A percentile compares a stretch with the other conserved stretches of the same genome.
These are phyloP conservation scores for Illadopsis cleaveri DNA, from an alignment of 2,113 vertebrate species.

Conservation along the genomic window DNA sequence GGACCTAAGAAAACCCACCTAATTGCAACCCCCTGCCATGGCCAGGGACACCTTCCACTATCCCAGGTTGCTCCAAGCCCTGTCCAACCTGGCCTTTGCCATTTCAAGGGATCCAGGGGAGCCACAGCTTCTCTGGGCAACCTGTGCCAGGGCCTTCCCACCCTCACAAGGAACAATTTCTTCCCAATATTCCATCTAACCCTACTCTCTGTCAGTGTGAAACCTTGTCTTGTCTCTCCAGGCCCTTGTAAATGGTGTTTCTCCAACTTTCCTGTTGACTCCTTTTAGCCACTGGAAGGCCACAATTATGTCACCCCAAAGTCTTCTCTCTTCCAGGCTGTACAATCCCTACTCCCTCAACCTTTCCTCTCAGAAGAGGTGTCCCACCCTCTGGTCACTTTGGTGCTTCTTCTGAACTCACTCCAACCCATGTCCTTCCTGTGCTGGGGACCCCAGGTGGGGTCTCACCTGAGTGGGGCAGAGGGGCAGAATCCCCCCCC, in stretches of 20 bases:
- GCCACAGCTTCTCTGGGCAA: background rate
- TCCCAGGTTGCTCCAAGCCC: background rate
- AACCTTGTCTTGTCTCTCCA: background rate
- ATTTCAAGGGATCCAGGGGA: background rate
- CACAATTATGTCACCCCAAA: background rate
- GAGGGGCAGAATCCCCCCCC: background rate
- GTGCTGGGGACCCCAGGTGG: background rate
- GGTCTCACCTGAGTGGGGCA: background rate
- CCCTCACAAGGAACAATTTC: rapidly evolving
- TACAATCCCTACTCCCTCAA: background rate
- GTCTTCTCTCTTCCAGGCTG: background rate
- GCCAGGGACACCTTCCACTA: background rate
- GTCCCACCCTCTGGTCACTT: background rate
- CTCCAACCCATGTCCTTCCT: background rate
- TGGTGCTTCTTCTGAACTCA: background rate
- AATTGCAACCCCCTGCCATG: background rate
- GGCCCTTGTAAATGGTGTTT: background rate
- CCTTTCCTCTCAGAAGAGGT: background rate
- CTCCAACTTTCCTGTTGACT: background rate
- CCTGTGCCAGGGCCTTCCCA: background rate
- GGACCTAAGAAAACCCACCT: background rate
- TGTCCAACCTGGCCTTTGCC: rapidly evolving
- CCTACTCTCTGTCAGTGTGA: background rate
- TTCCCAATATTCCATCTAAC: background rate
- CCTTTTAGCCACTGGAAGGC: background rate